Base-by-base conservation (phyloP, 2,888 invertebrate species). In the Drosophila algonquin region DNA sequence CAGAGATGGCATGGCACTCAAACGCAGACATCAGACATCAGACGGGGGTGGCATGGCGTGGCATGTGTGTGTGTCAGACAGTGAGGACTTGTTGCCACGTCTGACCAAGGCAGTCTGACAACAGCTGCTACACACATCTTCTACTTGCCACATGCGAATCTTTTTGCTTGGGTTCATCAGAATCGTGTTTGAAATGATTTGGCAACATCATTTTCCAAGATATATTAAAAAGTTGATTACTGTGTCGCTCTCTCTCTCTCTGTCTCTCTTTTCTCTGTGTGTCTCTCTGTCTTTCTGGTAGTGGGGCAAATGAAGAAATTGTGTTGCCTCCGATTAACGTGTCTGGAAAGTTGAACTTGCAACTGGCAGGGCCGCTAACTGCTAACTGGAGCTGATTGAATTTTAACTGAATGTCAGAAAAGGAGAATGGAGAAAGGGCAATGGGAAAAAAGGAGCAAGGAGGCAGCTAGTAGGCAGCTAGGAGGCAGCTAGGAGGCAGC, bases 331-430 rank as follows among this genome's bases (percentile, higher is more conserved):
- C 63, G 70, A 71, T 79, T 56, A 81, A 79, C 68, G 63, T 75
- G 69, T 62, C 52, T 63, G 52, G 52, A 63, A 58, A 50, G 62
- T 64, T 73, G 50, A 55, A 35, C 40, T 54, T 10, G 18, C 35
- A 21, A 44, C 70, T 71, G 54, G 7, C 40, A 40, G 1, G 7
- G 40, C 40, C 40, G 40, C 52, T 21, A 58, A 8, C 79, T 62
- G 63, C 73, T 82, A 79, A 81, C 75, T 75, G 73, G 59, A 40
- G 59, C 68, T 81, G 82, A 87, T 85, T 87, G 73, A 81, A 87
- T 83, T 84, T 72, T 40, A 46, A 58, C 62, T 62, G 24, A 61
- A 44, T 35, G 58, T 32, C 57, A 7, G 40, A 5, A 35, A 40
- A 40, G 14, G n/a, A 40, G 40, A 7, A 40, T 40, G n/a, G 6